Evolutionary conservation across 2,797 vertebrate species (phyloP).

Genomic region (Coregonus ussuriensis): DNA sequence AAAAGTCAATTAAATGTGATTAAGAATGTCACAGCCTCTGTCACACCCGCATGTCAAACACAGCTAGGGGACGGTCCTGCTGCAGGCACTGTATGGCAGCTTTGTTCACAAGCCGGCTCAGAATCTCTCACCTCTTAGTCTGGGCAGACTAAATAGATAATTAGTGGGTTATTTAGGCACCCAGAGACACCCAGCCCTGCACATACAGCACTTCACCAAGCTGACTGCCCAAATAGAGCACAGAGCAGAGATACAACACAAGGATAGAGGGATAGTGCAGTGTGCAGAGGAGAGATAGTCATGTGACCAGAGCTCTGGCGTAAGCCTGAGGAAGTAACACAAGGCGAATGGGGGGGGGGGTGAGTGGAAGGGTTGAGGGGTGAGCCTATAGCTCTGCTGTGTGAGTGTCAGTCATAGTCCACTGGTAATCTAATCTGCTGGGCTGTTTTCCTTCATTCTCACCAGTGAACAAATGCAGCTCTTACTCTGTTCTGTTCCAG

Average conservation of each 20-base stretch:
- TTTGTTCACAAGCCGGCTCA: background rate
- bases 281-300: conserved; percentile 18
- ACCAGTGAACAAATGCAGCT: too few species aligned
- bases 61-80: background rate
- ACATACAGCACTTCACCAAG: background rate
- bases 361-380: background rate
- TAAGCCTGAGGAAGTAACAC: background rate
- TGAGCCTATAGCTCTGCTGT: conserved; percentile 4
- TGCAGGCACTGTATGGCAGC: too few species aligned
- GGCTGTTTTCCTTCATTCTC: background rate
- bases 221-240: background rate
- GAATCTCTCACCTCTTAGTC: background rate
- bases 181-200: background rate
- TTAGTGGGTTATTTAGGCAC: background rate
- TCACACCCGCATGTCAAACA: background rate
- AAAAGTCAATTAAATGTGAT: background rate
- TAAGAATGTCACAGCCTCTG: background rate
- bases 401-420: conserved; percentile 1
- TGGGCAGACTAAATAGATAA: background rate
- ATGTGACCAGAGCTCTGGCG: conserved; percentile 2
- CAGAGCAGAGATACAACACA: conserved; percentile 21
- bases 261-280: conserved; percentile 19
- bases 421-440: background rate
- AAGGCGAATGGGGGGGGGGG: background rate
- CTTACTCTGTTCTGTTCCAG: background rate